Percentiles rank a stretch among this genome's conserved stretches.
Conservation (phyloP, 2,888 invertebrate genomes). For the Drosophila formosana region DNA sequence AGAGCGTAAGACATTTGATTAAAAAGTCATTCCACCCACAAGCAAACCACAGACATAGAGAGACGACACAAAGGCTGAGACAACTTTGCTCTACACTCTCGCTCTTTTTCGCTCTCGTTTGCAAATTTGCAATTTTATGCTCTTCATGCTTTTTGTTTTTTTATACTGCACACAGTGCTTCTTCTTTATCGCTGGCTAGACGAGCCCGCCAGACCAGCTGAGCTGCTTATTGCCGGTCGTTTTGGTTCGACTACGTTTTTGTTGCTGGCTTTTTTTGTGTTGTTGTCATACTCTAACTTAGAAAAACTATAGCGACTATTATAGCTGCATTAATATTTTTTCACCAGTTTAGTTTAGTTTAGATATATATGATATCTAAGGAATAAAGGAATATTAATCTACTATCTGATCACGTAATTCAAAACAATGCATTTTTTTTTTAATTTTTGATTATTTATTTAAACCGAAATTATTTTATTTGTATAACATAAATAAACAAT, state of each 20-base stretch:
- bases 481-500: too few species aligned
- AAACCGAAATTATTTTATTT: too few species aligned
- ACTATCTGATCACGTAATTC: too few species aligned
- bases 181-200: constrained; percentile 34
- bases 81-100: constrained; percentile 2
- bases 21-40: constrained; percentile 52
- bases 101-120: constrained; percentile 1
- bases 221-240: constrained; percentile 44
- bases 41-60: constrained; percentile 38
- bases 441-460: too few species aligned
- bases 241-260: constrained; percentile 12
- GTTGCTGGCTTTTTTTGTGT: constrained; percentile 14
- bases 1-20: constrained; percentile 17
- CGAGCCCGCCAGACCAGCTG: constrained; percentile 58
- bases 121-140: constrained; percentile 4
- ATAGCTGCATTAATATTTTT: not conserved
- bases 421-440: too few species aligned
- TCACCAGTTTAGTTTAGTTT: too few species aligned
- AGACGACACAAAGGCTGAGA: constrained; percentile 20
- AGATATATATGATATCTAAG: too few species aligned
- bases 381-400: too few species aligned
- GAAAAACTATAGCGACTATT: not conserved
- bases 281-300: constrained; percentile 34
- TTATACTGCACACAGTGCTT: constrained; percentile 15
- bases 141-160: constrained; percentile 6